Conservation (phyloP, 1,140 invertebrate genomes). For the Meloidogyne chitwoodi region DNA sequence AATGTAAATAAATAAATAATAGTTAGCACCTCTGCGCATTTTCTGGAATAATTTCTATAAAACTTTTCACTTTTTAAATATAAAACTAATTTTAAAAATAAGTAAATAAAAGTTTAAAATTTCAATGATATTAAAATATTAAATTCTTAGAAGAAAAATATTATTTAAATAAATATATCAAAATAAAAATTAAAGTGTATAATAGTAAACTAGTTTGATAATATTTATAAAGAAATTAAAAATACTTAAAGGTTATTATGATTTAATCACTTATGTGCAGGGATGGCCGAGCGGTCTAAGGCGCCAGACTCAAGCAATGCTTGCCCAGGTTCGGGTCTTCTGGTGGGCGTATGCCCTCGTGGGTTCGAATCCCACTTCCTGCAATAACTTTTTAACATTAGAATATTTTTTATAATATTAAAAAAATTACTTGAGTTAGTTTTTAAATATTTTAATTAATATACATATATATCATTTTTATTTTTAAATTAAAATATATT, state of each 20-base stretch:
- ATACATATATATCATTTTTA: too few species aligned
- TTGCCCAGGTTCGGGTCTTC: constrained; percentile 10
- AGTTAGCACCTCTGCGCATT: not conserved
- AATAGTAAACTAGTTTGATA: too few species aligned
- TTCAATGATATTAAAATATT: too few species aligned
- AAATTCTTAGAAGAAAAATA: too few species aligned
- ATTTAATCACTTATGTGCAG: not conserved
- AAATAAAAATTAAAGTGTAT: too few species aligned
- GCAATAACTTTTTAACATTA: not conserved
- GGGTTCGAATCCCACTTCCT: constrained; percentile 21
- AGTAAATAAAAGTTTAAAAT: too few species aligned
- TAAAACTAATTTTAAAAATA: too few species aligned
- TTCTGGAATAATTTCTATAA: not conserved
- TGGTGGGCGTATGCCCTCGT: constrained; percentile 20
- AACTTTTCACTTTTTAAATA: too few species aligned
- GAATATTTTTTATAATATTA: not conserved
- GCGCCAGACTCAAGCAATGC: constrained; percentile 15
- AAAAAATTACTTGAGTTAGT: not conserved
- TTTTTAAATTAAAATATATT: too few species aligned
- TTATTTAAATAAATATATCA: too few species aligned
- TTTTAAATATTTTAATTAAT: not conserved
- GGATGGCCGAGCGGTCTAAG: constrained; percentile 27
- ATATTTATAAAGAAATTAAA: too few species aligned
- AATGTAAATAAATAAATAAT: not conserved
- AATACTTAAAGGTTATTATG: too few species aligned